phyloP scores from a whole-genome alignment of 1,140 invertebrate genomes.

The Lamellibrachia luymesi region DNA sequence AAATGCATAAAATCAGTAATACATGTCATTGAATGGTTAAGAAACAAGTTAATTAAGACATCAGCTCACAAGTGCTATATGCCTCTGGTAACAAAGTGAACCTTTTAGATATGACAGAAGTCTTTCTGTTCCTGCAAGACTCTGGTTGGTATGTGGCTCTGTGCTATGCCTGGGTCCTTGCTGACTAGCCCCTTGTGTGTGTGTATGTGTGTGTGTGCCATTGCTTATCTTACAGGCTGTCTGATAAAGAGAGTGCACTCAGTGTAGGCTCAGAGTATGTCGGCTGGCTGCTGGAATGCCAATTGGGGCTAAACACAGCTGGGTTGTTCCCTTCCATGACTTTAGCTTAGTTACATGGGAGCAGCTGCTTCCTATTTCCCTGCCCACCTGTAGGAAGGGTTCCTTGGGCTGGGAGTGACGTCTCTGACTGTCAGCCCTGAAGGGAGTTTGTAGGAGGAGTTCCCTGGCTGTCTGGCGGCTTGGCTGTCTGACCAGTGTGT shows the following conservation, averaged over 20 bases:
- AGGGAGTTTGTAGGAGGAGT: not conserved
- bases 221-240: not conserved
- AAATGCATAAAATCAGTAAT: too few relatives aligned
- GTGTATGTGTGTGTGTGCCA: not conserved
- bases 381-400: not conserved
- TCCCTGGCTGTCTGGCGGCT: too few relatives aligned
- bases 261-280: not conserved
- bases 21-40: too few relatives aligned
- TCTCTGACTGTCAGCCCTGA: not conserved
- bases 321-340: not conserved
- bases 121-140: not conserved
- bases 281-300: not conserved
- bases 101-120: not conserved
- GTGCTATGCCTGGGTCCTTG: not conserved
- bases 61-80: too few relatives aligned
- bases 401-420: not conserved
- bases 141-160: not conserved
- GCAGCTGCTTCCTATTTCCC: not conserved
- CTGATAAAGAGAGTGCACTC: not conserved
- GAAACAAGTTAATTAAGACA: too few relatives aligned
- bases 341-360: not conserved
- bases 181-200: not conserved
- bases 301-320: not conserved
- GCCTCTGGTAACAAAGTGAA: too few relatives aligned
- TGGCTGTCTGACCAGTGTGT: not conserved